Evolutionary conservation across 2,797 vertebrate species (phyloP).

Genomic region (Delichon dasypus): DNA sequence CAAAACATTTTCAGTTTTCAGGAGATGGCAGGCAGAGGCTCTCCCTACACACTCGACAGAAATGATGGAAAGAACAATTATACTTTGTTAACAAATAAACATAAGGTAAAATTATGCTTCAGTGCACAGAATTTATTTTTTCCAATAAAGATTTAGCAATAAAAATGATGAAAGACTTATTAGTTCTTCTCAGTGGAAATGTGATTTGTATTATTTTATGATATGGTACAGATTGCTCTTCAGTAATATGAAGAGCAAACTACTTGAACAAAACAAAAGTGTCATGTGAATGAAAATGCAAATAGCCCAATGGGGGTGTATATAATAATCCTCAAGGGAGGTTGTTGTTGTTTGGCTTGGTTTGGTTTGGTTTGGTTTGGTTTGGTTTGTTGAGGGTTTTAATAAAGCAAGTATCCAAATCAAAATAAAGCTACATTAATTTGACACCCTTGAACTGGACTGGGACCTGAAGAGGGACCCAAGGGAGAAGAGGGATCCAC

Average conservation of each 20-base stretch:
- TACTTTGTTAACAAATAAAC: constrained; percentile 40
- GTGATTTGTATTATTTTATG: constrained; percentile 47
- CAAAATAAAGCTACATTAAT: background rate
- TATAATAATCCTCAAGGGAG: background rate
- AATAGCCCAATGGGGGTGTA: background rate
- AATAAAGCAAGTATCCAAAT: background rate
- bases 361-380: background rate
- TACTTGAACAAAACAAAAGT: constrained; percentile 18
- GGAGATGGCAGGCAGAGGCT: background rate
- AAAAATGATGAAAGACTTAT: constrained; percentile 55
- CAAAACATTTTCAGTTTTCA: background rate
- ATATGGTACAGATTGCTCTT: background rate
- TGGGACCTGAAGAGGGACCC: background rate
- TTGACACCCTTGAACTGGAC: background rate
- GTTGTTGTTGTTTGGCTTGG: background rate
- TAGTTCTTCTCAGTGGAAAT: constrained; percentile 33
- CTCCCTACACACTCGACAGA: background rate
- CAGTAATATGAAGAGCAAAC: constrained; percentile 3
- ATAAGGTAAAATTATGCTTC: constrained; percentile 45
- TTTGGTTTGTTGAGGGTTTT: background rate
- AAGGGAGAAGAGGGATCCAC: background rate
- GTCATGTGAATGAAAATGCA: background rate
- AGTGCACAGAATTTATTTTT: constrained; percentile 35
- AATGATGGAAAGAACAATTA: constrained; percentile 28
- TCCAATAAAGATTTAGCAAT: constrained; percentile 36